Evolutionary conservation across 2,797 vertebrate species (phyloP), one percentile per base, ranked within the genome.

Genomic region (Pygocentrus nattereri): DNA sequence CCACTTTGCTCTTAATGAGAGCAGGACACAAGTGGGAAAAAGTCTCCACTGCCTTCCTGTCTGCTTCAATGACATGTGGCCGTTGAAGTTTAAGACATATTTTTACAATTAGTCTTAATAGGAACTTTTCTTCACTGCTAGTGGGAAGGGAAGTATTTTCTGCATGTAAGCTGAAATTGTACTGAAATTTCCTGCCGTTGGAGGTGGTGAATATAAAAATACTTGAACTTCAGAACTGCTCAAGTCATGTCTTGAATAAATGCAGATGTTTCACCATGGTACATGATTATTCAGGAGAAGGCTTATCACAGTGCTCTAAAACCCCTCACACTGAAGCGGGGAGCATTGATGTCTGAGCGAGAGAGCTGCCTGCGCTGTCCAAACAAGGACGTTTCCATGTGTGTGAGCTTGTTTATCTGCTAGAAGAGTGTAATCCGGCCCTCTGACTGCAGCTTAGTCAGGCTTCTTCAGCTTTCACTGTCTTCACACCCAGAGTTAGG

Each of bases 1-100:
- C 88, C 90, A 91, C 82, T 80, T 80, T 87, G 79, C 85, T 38
- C 88, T 86, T 89, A 80, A 89, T 89, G 86, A 88, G 80, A 82
- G 68, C 49, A 41, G 83, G 88, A 71, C 90, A 38, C 23, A 41
- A 41, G 65, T 8, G 16, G 16, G 61, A 67, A 67, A 71, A 27
- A 54, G 4, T 54, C 58, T 73, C 34, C n/a, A 62, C 44, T 69
- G 30, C 52, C 27, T 70, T 34, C 30, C n/a, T 70, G 21, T 23
- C 56, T 31, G 31, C 23, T 18, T 72, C 23, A 19, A 31, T 70
- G 64, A 61, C 27, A 7, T 44, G 23, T 7, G 4, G 25, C 41
- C 70, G 72, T 41, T 31, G 15, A 56, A 7, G 3, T 49, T 54
- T 30, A 49, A 56, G 50, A 19, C 34, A 4, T 5, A 38, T 52